Evolutionary conservation across 2,113 vertebrate genomes (phyloP).

Genomic region (Pachycephala philippinensis): DNA sequence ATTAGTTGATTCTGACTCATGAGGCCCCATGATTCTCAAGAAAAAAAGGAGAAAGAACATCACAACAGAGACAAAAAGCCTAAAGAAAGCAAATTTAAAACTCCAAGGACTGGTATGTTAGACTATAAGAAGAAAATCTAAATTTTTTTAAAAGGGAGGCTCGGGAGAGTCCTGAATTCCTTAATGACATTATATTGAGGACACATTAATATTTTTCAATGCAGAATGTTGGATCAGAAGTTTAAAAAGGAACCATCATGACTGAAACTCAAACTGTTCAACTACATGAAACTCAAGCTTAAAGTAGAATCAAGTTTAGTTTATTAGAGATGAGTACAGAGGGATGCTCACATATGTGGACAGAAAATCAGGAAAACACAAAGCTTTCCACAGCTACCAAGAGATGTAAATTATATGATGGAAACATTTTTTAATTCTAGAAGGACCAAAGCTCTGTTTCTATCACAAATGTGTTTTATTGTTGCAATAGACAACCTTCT

Average conservation of each 20-base stretch:
- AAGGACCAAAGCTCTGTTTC: neutral
- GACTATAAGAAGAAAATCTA: neutral
- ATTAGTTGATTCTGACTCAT: neutral
- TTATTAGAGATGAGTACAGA: neutral
- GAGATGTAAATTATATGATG: neutral
- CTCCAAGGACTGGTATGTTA: neutral
- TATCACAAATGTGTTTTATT: neutral
- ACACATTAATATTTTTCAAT: neutral
- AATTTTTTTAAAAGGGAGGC: neutral
- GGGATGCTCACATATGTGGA: neutral
- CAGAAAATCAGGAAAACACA: neutral
- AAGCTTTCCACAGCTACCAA: neutral
- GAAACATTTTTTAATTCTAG: neutral
- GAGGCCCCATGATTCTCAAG: neutral
- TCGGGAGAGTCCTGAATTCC: neutral
- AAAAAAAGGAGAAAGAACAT: neutral
- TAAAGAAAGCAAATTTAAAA: neutral
- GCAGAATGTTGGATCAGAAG: neutral
- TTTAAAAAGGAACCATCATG: neutral
- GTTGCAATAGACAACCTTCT: neutral
- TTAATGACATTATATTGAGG: neutral
- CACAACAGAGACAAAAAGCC: neutral
- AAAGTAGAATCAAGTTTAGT: neutral
- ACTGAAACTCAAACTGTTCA: neutral
- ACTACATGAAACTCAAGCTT: neutral